Evolutionary conservation across 2,113 vertebrate species (phyloP), one percentile per base, ranked within the genome.

Genomic region (Chamaea fasciata): DNA sequence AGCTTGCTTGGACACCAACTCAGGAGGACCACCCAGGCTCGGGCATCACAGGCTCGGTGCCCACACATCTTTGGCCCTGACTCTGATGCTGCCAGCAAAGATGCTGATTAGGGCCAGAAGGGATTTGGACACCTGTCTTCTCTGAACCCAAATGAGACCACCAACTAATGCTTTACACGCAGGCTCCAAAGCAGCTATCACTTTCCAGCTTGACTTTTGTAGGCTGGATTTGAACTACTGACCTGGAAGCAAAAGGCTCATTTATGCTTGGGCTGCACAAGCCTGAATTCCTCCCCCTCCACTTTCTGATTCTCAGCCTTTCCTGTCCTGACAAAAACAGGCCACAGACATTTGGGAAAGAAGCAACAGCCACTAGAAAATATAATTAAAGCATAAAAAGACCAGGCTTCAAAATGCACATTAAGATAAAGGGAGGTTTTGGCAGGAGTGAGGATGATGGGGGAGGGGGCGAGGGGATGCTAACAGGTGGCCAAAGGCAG

Each of bases 401-500:
- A 17, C 46, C 3, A 3, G 52, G 64, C 47, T 93, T 92, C 64
- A 93, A 86, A 95, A 93, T 22, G 64, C 47, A 60, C 26, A n/a
- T 67, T 30, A 87, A 88, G 88, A 94, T 76, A 94, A 94, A 95
- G 62, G 21, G 68, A 74, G 56, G 39, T 56, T 94, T 95, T 90
- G 90, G 90, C 16, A 9, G 21, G 41, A 83, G 50, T 6, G 18
- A 83, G 64, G 53, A 35, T 65, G 77, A 53, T 24, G 79, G 71
- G 37, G 91, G 60, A 14, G 57, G 62, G 83, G 75, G 71, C 0
- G 1, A 86, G 82, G 75, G 71, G 60, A 85, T 67, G 47, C 83
- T 75, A 87, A 90, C 92, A 95, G 93, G 95, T 96, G 95, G 91
- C 92, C 89, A 89, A 87, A 70, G 83, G 77, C 83, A 96, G 89